Base-by-base conservation (phyloP, 23 tunicate genomes). In the Diplosoma virens region DNA sequence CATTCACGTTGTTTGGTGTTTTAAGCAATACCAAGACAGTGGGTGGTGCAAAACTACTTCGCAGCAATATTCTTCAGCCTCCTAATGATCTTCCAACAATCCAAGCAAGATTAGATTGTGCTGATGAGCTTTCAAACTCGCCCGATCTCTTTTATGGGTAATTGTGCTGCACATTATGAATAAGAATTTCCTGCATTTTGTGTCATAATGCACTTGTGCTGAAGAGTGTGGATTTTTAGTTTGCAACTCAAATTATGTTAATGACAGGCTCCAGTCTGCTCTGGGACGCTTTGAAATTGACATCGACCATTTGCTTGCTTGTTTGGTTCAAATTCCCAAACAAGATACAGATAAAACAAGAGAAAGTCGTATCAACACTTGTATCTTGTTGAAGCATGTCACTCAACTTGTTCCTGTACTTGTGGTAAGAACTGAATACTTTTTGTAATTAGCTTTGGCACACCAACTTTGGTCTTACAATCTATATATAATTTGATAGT, bases 11-110 rank as follows among this genome's bases (percentile, higher is more conserved):
- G 37, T 90, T 78, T 66, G 89, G 97, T 9, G 74, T 90, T 2
- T 47, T 90, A 48, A 84, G 84, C 48, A 82, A 81, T 56, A 84
- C 97, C 0, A 79, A 79, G 60, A 90, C 97, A 2, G 52, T 35
- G 1, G 86, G 97, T 45, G 97, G 97, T 1, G 78, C 86, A 25
- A 74, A 87, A 30, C 63, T 84, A 34, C 74, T 90, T 1, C 71
- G 97, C 3, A 79, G 90, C 56, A 90, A 90, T 59, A 90, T 90
- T 26, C 58, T 90, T 26, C 97, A 90, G 50, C 97, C 97, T 37
- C 86, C 89, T 1, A 90, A 84, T 55, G 82, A 79, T 33, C 18
- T 78, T 3, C 78, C 58, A 65, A 90, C 97, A 2, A 90, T 90
- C n/a, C 89, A 63, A 65, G 81, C 77, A 7, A 66, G 97, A 41